These are phyloP conservation scores for Dolichopus griseipennis DNA, from an alignment of 2,888 invertebrate genomes.

Conservation along the genomic window DNA sequence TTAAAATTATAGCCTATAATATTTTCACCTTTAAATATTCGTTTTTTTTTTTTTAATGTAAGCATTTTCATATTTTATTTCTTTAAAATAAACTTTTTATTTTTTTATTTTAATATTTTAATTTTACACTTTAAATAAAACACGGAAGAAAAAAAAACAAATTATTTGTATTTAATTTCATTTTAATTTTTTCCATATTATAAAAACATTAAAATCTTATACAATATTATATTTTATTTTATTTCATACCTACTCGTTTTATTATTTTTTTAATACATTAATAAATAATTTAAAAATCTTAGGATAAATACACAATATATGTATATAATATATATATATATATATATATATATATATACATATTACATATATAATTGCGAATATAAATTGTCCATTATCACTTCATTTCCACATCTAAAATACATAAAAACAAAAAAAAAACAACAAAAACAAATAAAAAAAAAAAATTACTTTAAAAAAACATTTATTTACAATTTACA, in stretches of 20 bases:
- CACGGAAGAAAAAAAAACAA: no score
- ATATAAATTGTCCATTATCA: constrained; percentile 4
- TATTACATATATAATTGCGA: not conserved
- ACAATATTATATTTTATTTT: not conserved
- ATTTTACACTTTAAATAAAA: no score
- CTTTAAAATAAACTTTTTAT: no score
- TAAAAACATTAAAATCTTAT: not conserved
- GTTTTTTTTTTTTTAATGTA: no score
- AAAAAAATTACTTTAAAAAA: no score
- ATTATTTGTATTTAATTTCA: not conserved
- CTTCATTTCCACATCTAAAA: not conserved
- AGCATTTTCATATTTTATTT: no score
- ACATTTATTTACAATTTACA: no score
- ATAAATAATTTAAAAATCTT: not conserved
- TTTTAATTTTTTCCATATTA: not conserved
- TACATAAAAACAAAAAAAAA: no score
- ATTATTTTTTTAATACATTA: not conserved
- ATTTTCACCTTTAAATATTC: no score
- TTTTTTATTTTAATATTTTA: no score
- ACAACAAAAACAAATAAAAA: no score
- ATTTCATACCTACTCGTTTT: not conserved
- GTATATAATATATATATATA: not conserved
- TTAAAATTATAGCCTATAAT: no score
- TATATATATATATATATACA: not conserved
- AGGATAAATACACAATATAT: not conserved